phyloP scores from a whole-genome alignment of 37 sponge, comb jelly and placozoan genomes.

The Beroe ovata region DNA sequence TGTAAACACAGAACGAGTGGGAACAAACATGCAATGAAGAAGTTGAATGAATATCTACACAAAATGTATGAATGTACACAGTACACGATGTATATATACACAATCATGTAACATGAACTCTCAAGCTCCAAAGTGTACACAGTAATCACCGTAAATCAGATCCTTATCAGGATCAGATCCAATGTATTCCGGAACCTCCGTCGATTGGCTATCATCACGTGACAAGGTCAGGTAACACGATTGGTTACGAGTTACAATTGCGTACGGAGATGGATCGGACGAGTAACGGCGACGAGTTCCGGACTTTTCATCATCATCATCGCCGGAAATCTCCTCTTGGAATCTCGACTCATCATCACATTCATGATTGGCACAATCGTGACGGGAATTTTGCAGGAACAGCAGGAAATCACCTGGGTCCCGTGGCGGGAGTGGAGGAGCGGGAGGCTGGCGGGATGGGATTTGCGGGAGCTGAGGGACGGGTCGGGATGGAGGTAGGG shows the following conservation, averaged over 20 bases:
- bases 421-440: background rate
- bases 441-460: constrained; percentile 16
- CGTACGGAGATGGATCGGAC: background rate
- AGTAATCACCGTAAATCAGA: background rate
- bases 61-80: too few species aligned
- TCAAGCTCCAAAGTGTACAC: too few species aligned
- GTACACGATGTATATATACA: too few species aligned
- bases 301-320: background rate
- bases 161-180: background rate
- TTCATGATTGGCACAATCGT: background rate
- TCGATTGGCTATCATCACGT: background rate
- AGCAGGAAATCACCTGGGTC: constrained; percentile 3
- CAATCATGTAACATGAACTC: too few species aligned
- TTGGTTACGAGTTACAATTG: background rate
- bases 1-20: too few species aligned
- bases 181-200: background rate
- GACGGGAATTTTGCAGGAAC: background rate
- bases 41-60: too few species aligned
- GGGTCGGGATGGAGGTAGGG: constrained; percentile 10
- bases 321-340: background rate
- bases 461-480: constrained; percentile 6
- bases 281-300: too few species aligned
- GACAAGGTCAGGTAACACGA: background rate
- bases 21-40: too few species aligned
- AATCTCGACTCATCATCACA: background rate